A percentile compares a stretch with the other conserved stretches of the same genome.
These are phyloP conservation scores for Poeciliopsis gracilis DNA, from an alignment of 2,797 vertebrate genomes.

Conservation along the genomic window DNA sequence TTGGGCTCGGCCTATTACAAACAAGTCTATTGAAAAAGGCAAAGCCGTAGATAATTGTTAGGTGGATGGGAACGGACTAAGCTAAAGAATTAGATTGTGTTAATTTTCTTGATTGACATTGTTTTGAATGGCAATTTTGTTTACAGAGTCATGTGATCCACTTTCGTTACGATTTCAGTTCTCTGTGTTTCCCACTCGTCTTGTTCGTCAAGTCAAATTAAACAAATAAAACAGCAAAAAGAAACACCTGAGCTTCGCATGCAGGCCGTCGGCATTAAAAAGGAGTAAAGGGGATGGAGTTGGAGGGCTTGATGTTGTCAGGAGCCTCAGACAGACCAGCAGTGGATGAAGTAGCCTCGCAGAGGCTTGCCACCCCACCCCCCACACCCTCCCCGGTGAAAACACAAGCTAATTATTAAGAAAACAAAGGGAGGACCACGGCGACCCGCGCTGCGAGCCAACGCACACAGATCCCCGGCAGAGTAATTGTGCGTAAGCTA, in stretches of 20 bases:
- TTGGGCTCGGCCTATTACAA: background rate
- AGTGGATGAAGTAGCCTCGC: constrained; percentile 73
- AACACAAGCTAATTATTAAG: constrained; percentile 89
- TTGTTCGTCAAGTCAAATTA: constrained; percentile 26
- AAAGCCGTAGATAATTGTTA: background rate
- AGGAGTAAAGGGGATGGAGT: constrained; percentile 9
- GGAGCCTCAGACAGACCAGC: constrained; percentile 28
- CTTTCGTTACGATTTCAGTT: no score
- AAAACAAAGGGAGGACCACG: constrained; percentile 87
- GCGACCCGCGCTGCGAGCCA: constrained; percentile 74
- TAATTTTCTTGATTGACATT: no score
- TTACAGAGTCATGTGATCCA: no score
- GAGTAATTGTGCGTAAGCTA: constrained; percentile 87
- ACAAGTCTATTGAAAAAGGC: no score
- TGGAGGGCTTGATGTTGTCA: constrained; percentile 11
- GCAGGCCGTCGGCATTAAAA: constrained; percentile 7
- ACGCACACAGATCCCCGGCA: constrained; percentile 86
- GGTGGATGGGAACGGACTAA: background rate
- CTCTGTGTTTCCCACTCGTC: no score
- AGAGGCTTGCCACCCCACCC: constrained; percentile 50
- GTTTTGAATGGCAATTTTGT: no score
- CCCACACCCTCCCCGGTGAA: constrained; percentile 44
- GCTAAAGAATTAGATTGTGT: no score
- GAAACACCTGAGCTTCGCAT: constrained; percentile 38
- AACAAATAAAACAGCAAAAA: background rate